A percentile compares a stretch with the other conserved stretches of the same genome.
Evolutionary conservation across 2,888 invertebrate genomes (phyloP).

Genomic region (Caenorhabditis japonica): DNA sequence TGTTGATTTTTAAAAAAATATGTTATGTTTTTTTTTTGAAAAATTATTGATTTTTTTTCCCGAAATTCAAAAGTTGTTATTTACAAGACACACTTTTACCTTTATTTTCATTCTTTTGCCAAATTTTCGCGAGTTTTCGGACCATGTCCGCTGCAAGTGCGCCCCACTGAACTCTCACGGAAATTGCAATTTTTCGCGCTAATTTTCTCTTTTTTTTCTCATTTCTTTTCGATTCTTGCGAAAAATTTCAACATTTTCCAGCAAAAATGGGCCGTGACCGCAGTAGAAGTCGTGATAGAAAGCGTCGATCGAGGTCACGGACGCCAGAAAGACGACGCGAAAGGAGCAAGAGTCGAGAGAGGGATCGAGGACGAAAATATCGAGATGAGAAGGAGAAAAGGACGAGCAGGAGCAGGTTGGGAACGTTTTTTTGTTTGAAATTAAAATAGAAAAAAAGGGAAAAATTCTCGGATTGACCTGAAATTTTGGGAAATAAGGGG

Average conservation of each 20-base stretch:
- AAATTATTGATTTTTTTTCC: too few relatives aligned
- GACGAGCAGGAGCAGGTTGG: slow-evolving; percentile 31
- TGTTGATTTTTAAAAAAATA: too few relatives aligned
- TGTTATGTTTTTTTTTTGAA: too few relatives aligned
- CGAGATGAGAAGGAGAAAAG: slow-evolving; percentile 45
- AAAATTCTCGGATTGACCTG: too few relatives aligned
- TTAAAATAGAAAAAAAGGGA: background rate
- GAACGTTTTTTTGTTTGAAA: too few relatives aligned
- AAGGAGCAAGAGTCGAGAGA: slow-evolving; percentile 46
- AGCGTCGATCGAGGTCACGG: slow-evolving; percentile 53
- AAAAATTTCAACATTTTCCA: background rate
- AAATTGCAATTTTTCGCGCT: background rate
- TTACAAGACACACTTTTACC: too few relatives aligned
- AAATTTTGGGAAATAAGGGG: too few relatives aligned
- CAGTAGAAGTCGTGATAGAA: slow-evolving; percentile 57
- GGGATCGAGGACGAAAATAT: slow-evolving; percentile 16
- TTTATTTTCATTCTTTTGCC: too few relatives aligned
- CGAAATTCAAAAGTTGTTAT: too few relatives aligned
- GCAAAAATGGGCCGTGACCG: slow-evolving; percentile 56
- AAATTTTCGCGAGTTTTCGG: too few relatives aligned
- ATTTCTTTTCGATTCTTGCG: background rate
- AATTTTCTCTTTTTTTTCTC: background rate
- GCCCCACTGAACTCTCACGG: too few relatives aligned
- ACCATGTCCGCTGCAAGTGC: too few relatives aligned
- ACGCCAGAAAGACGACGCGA: slow-evolving; percentile 31